Percentiles rank a stretch among this genome's conserved stretches.
phyloP scores from a whole-genome alignment of 2,113 vertebrate genomes.

The Tachuris rubrigastra region DNA sequence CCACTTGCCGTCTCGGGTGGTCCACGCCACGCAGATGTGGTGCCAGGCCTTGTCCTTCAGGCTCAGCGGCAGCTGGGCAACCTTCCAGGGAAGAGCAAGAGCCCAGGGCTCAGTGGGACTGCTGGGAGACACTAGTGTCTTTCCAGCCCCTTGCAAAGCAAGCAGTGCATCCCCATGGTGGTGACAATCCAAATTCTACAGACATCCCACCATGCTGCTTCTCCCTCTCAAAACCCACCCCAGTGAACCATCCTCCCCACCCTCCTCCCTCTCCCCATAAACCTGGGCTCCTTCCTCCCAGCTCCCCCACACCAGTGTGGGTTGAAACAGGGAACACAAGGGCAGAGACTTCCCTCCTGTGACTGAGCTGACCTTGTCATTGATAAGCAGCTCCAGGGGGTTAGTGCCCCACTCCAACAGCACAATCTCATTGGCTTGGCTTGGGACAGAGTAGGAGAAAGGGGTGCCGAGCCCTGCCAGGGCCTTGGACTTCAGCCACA shows the following conservation, averaged over 20 bases:
- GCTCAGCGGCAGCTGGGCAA: conserved; percentile 88
- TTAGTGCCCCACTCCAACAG: conserved; percentile 89
- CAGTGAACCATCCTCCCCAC: background rate
- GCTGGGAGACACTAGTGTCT: fast-evolving
- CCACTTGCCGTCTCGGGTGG: conserved; percentile 93
- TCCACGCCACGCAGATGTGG: conserved; percentile 93
- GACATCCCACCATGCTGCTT: background rate
- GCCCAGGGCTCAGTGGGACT: fast-evolving
- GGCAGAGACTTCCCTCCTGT: background rate
- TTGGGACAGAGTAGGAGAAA: conserved; percentile 92
- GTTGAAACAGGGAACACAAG: background rate
- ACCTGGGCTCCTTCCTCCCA: background rate
- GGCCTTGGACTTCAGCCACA: conserved; percentile 88
- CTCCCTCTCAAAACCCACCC: background rate
- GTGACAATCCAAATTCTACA: background rate
- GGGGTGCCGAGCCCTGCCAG: conserved; percentile 88
- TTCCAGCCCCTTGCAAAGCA: background rate
- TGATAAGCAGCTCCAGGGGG: conserved; percentile 95
- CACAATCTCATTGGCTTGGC: conserved; percentile 93
- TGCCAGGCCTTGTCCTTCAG: conserved; percentile 90
- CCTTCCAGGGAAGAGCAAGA: conserved; percentile 63
- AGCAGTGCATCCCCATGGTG: fast-evolving
- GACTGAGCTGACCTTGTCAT: conserved; percentile 83
- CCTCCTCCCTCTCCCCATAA: background rate
- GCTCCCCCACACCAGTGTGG: background rate